Percentiles rank a stretch among this genome's conserved stretches.
Evolutionary conservation across 2,888 invertebrate species (phyloP).

Genomic region (Dicyrtoma fusca): DNA sequence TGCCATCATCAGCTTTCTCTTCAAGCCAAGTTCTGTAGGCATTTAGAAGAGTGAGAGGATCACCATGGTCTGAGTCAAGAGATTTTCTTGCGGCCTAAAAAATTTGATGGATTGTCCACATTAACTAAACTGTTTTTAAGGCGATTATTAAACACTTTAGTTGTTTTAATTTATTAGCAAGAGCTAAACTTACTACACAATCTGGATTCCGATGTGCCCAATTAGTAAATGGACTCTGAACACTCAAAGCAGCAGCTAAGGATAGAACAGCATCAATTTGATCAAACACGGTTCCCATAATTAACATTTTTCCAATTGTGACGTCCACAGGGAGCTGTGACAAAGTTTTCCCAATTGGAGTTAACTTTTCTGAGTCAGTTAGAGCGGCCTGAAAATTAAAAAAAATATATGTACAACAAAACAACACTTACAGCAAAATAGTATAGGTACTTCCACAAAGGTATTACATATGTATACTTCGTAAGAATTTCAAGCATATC

Average conservation of each 20-base stretch:
- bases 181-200: conserved; percentile 75
- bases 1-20: conserved; percentile 67
- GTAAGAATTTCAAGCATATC: too few species aligned
- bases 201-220: conserved; percentile 83
- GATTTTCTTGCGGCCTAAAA: conserved; percentile 71
- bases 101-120: background rate
- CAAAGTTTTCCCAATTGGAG: conserved; percentile 82
- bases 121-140: background rate
- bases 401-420: conserved; percentile 9
- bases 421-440: too few species aligned
- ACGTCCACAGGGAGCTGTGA: conserved; percentile 93
- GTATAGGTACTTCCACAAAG: too few species aligned
- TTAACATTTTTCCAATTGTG: conserved; percentile 91
- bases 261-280: conserved; percentile 87
- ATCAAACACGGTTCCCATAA: conserved; percentile 86
- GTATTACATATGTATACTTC: too few species aligned
- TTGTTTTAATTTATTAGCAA: too few species aligned
- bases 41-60: conserved; percentile 86
- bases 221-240: conserved; percentile 91
- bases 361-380: conserved; percentile 77
- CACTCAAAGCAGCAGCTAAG: conserved; percentile 86
- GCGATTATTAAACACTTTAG: conserved; percentile 18
- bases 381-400: conserved; percentile 64
- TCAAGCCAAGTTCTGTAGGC: conserved; percentile 87
- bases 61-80: conserved; percentile 92